Percentiles rank a stretch among this genome's conserved stretches.
phyloP scores from a whole-genome alignment of 2,888 invertebrate species.

The Pseudanteris insignis region DNA sequence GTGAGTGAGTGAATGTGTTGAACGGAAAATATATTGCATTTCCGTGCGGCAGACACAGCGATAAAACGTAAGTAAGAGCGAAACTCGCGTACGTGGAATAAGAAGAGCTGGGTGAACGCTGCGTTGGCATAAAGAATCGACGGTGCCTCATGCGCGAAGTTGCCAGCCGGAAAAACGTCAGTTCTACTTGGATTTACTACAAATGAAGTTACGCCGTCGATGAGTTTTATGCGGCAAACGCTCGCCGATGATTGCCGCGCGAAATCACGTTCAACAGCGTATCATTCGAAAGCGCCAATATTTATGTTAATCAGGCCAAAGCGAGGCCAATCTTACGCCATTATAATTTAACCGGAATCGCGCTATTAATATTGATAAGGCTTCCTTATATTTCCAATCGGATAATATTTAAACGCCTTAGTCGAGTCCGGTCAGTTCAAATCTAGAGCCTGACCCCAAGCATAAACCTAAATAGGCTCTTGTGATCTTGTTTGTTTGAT shows the following conservation, averaged over 20 bases:
- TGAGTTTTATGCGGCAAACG: slow-evolving; percentile 9
- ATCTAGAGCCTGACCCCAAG: slow-evolving; percentile 23
- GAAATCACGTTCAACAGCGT: slow-evolving; percentile 5
- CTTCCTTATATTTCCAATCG: slow-evolving; percentile 18
- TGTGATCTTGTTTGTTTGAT: slow-evolving; percentile 24
- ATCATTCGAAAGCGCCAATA: slow-evolving; percentile 1
- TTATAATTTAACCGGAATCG: slow-evolving; percentile 9
- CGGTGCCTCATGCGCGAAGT: slow-evolving; percentile 1
- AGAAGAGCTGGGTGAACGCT: slow-evolving; percentile 16
- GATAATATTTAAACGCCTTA: slow-evolving; percentile 35
- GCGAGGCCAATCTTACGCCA: too few relatives aligned
- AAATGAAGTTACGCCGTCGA: slow-evolving; percentile 33
- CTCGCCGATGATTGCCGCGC: slow-evolving; percentile 11
- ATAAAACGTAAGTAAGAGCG: slow-evolving; percentile 25
- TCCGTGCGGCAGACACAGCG: slow-evolving; percentile 19
- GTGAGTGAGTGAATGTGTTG: slow-evolving; percentile 16
- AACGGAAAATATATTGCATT: slow-evolving; percentile 32
- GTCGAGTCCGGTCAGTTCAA: slow-evolving; percentile 24
- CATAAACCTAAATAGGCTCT: slow-evolving; percentile 14
- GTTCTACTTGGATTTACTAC: slow-evolving; percentile 38
- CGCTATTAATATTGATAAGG: slow-evolving; percentile 18
- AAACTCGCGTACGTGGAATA: slow-evolving; percentile 12
- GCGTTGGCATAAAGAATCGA: slow-evolving; percentile 7
- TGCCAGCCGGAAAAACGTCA: slow-evolving; percentile 34
- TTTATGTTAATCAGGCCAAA: too few relatives aligned